Evolutionary conservation across 2,888 invertebrate species (phyloP), one percentile per base, ranked within the genome.

Genomic region (Lasioglossum marginatum): DNA sequence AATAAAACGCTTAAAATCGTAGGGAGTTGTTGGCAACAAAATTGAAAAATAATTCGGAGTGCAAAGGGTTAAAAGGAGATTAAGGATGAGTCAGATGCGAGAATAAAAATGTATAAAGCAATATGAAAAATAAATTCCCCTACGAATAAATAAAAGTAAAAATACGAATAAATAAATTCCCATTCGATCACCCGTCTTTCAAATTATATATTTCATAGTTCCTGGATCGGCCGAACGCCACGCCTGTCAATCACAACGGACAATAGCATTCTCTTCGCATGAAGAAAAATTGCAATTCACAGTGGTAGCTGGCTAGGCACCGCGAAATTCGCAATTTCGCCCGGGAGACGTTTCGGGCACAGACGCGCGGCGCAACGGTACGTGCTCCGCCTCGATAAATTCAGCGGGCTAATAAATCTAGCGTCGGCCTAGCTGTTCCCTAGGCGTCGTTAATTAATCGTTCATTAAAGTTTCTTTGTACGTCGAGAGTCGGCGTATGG

Each of bases 401-500:
- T 68, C 27, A 57, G 52, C 37, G 6, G 52, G 5, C 37, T 45
- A 77, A 48, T 77, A 70, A 70, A 77, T 77, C 52, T 52, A 77
- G 14, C 70, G 70, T 19, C 52, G 12, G 52, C 5, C 70, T 34
- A 10, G 19, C 40, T 40, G 77, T 27, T 70, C 19, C 34, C 5
- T 14, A 40, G 37, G 52, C 52, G 48, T 70, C 70, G 52, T 77
- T 77, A 57, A 70, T 77, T 73, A 48, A 70, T 70, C 63, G 45
- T 12, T 45, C 66, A 45, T 68, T 27, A 45, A 68, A 78, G 78
- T 71, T 78, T 43, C 71, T 57, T 78, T 57, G 71, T 57, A 71
- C 14, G n/a, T 71, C 23, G n/a, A 37, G n/a, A 78, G 27, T 37
- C 48, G 40, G 57, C 40, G 71, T 4, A 31, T n/a, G 16, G 37